phyloP scores from a whole-genome alignment of 1,140 invertebrate genomes.

The Drosophila equinoxialis region DNA sequence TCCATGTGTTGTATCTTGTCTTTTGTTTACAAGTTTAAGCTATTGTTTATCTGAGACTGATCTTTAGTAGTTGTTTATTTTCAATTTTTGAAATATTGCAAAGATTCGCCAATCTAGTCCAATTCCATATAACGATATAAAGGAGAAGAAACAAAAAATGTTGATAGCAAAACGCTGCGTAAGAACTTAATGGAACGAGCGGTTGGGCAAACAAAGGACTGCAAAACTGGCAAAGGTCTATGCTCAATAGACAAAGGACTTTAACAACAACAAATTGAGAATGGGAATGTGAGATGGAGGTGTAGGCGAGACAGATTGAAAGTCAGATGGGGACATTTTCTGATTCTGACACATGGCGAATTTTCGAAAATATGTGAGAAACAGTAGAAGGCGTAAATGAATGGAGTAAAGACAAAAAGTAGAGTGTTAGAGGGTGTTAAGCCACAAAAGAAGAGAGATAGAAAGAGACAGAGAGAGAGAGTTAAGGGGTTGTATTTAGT shows the following conservation, averaged over 20 bases:
- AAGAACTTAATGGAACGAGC: too few relatives aligned
- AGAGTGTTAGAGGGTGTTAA: neutral
- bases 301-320: neutral
- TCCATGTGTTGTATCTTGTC: too few relatives aligned
- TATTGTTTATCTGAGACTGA: too few relatives aligned
- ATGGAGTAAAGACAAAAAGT: neutral
- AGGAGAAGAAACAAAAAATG: neutral
- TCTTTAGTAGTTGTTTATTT: too few relatives aligned
- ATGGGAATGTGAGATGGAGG: neutral
- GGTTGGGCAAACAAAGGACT: neutral
- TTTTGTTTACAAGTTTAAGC: too few relatives aligned
- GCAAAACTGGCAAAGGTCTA: neutral
- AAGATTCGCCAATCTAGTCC: neutral
- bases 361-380: constrained; percentile 7
- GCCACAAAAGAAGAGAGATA: neutral
- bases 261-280: neutral
- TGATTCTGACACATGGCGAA: constrained; percentile 10
- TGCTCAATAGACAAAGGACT: constrained; percentile 8
- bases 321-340: constrained; percentile 11
- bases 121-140: neutral
- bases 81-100: neutral
- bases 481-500: constrained; percentile 64
- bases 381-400: neutral
- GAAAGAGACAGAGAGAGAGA: neutral
- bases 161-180: neutral